Conservation (phyloP, 1,140 invertebrate species). For the Pogonomyrmex californicus region DNA sequence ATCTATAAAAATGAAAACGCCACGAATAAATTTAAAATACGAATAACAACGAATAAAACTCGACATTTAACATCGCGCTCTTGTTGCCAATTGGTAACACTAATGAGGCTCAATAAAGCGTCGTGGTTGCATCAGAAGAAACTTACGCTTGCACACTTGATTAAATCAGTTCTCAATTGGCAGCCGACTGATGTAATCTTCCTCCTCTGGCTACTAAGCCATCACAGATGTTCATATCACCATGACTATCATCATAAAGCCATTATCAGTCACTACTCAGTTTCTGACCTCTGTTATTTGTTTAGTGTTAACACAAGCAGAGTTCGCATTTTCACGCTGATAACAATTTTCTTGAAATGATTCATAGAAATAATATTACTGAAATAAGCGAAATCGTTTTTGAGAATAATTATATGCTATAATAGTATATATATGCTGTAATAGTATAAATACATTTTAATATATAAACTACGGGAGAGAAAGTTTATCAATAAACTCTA, state of each 20-base stretch:
- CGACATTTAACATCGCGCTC: constrained; percentile 21
- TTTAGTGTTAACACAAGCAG: neutral
- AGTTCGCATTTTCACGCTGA: neutral
- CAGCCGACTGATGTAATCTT: constrained; percentile 75
- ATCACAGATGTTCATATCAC: constrained; percentile 9
- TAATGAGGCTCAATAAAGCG: constrained; percentile 56
- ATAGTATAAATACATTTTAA: neutral
- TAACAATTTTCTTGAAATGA: neutral
- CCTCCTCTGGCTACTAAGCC: constrained; percentile 53
- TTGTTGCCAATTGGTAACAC: constrained; percentile 36
- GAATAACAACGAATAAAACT: neutral
- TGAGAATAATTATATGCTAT: neutral
- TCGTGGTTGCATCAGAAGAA: constrained; percentile 74
- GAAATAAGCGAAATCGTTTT: neutral
- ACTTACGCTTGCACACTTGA: constrained; percentile 46
- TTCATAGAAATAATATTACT: neutral
- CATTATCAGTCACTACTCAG: constrained; percentile 33
- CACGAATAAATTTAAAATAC: neutral
- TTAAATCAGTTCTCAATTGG: constrained; percentile 74
- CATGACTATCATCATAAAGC: constrained; percentile 22
- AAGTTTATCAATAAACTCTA: neutral
- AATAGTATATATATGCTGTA: neutral
- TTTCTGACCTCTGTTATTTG: constrained; percentile 4
- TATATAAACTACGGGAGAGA: neutral
- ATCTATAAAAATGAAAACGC: neutral